These are phyloP conservation scores for Pogonus chalceus DNA, from an alignment of 1,140 invertebrate species.

Conservation along the genomic window DNA sequence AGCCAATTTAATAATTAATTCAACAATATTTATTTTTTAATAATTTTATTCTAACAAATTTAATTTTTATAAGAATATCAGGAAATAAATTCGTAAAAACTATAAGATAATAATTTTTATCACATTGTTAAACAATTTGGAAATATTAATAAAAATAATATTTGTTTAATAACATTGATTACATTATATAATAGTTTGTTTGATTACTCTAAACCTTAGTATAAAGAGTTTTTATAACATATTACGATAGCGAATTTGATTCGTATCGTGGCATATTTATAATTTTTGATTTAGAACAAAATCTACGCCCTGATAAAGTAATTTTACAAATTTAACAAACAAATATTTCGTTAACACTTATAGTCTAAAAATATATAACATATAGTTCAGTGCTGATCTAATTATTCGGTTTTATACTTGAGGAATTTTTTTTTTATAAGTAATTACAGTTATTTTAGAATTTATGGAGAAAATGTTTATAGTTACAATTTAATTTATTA, in stretches of 20 bases:
- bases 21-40: no score
- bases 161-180: no score
- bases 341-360: neutral
- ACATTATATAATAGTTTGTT: no score
- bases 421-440: neutral
- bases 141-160: no score
- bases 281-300: slow-evolving; percentile 3
- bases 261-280: neutral
- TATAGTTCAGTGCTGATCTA: slow-evolving; percentile 22
- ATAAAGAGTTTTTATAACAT: neutral
- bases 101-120: no score
- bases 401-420: slow-evolving; percentile 40
- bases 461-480: neutral
- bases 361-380: neutral
- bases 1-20: no score
- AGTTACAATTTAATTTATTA: neutral
- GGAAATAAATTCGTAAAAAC: no score
- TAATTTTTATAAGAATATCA: no score
- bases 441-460: neutral
- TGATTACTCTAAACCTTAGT: no score
- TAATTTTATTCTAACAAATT: no score
- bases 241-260: neutral
- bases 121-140: no score
- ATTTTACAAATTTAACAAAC: neutral
- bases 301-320: neutral